Percentiles rank a stretch among this genome's conserved stretches.
Conservation (phyloP, 37 sponge, comb jelly and placozoan species). For the Petrosia ficiformis region DNA sequence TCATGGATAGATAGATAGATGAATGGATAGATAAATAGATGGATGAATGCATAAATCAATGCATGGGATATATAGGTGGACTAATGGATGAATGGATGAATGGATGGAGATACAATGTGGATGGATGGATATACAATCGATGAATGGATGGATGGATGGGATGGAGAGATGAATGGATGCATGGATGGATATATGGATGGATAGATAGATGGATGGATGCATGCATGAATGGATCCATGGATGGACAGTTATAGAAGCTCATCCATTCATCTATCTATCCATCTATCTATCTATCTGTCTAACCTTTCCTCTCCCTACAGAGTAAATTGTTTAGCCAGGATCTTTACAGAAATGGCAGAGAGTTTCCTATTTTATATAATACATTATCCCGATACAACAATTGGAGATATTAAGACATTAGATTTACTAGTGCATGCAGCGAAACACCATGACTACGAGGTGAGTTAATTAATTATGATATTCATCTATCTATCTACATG, state of each 20-base stretch:
- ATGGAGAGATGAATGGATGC: too few species aligned
- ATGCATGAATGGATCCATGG: too few species aligned
- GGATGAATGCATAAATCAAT: too few species aligned
- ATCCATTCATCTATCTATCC: too few species aligned
- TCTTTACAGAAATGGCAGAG: constrained; percentile 85
- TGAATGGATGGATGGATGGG: too few species aligned
- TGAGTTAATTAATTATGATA: background rate
- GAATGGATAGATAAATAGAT: too few species aligned
- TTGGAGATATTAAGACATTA: constrained; percentile 56
- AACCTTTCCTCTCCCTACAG: constrained; percentile 13
- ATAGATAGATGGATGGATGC: too few species aligned
- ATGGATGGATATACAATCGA: constrained; percentile 1
- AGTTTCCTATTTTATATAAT: constrained; percentile 56
- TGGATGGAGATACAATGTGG: background rate
- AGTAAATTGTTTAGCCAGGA: constrained; percentile 61
- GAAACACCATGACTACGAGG: constrained; percentile 59
- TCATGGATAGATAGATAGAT: too few species aligned
- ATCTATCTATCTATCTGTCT: background rate
- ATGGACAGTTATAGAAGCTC: too few species aligned
- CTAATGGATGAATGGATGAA: too few species aligned
- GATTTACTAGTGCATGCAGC: constrained; percentile 57
- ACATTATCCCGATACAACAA: constrained; percentile 45
- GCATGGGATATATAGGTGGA: background rate
- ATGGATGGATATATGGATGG: too few species aligned
- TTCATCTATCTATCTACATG: too few species aligned